Evolutionary conservation across 2,113 vertebrate species (phyloP).

Genomic region (Ochotona princeps): DNA sequence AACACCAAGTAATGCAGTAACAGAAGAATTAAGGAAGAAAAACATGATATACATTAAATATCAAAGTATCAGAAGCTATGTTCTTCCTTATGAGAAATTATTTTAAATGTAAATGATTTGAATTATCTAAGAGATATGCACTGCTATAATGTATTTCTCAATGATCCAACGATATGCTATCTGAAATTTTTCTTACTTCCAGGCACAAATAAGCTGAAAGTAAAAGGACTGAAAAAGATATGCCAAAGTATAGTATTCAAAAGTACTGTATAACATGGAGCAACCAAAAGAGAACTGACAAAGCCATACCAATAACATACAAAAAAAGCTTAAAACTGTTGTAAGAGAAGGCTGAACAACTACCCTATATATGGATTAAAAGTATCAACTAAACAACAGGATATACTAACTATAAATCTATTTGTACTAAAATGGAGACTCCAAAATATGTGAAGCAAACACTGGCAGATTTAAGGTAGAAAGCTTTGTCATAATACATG

Average conservation of each 20-base stretch:
- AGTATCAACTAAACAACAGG: neutral
- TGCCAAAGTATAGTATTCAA: too few species aligned
- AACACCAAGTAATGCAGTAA: neutral
- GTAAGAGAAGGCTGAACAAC: neutral
- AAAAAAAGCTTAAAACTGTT: neutral
- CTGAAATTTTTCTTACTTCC: neutral
- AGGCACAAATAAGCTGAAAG: neutral
- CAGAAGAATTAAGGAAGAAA: neutral
- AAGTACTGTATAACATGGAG: too few species aligned
- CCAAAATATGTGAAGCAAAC: neutral
- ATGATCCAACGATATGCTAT: neutral
- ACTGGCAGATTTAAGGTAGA: neutral
- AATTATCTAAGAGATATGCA: neutral
- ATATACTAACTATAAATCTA: neutral
- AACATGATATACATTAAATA: neutral
- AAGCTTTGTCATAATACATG: neutral
- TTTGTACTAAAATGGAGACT: neutral
- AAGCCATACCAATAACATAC: neutral
- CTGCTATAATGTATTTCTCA: neutral
- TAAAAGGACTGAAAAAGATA: neutral
- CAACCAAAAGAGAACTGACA: neutral
- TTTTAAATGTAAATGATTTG: neutral
- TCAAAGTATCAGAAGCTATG: neutral
- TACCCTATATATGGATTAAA: neutral
- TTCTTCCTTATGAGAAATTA: neutral